Conservation (phyloP, 92 coral and sea anemone species). For the Ricordea florida region DNA sequence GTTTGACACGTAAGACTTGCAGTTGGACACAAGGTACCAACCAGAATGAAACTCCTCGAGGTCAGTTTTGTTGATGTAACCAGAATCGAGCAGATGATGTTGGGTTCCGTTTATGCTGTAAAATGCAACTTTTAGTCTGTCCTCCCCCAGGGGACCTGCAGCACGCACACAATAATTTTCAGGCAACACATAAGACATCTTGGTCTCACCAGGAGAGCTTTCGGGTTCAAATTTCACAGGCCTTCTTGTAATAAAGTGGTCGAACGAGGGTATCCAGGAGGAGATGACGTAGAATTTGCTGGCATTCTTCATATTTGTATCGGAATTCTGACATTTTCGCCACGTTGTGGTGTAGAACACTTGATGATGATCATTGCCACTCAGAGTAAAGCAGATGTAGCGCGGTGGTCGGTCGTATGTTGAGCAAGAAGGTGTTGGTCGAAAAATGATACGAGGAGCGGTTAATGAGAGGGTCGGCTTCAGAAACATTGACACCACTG, state of each 20-base stretch:
- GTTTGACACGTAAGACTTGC: slow-evolving; percentile 22
- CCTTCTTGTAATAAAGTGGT: slow-evolving; percentile 25
- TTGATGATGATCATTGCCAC: neutral
- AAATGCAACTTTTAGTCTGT: slow-evolving; percentile 35
- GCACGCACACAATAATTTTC: slow-evolving; percentile 51
- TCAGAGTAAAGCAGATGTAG: slow-evolving; percentile 31
- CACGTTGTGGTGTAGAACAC: slow-evolving; percentile 39
- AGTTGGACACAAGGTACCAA: slow-evolving; percentile 49
- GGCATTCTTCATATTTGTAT: slow-evolving; percentile 39
- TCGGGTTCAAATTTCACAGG: slow-evolving; percentile 37
- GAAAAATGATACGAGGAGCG: slow-evolving; percentile 32
- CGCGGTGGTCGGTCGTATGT: slow-evolving; percentile 37
- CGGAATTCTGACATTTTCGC: slow-evolving; percentile 15
- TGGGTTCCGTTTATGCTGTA: slow-evolving; percentile 35
- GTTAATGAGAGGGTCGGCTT: slow-evolving; percentile 30
- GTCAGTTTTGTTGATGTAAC: slow-evolving; percentile 20
- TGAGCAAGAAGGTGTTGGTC: slow-evolving; percentile 52
- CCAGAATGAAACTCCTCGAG: slow-evolving; percentile 30
- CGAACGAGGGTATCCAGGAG: slow-evolving; percentile 47
- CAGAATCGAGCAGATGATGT: slow-evolving; percentile 38
- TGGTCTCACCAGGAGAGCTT: slow-evolving; percentile 19
- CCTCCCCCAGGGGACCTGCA: slow-evolving; percentile 39
- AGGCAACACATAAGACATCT: slow-evolving; percentile 15
- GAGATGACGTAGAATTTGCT: slow-evolving; percentile 34
- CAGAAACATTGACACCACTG: slow-evolving; percentile 6